Conservation (phyloP, 2,888 invertebrate species). For the Rhogogaster chlorosoma region DNA sequence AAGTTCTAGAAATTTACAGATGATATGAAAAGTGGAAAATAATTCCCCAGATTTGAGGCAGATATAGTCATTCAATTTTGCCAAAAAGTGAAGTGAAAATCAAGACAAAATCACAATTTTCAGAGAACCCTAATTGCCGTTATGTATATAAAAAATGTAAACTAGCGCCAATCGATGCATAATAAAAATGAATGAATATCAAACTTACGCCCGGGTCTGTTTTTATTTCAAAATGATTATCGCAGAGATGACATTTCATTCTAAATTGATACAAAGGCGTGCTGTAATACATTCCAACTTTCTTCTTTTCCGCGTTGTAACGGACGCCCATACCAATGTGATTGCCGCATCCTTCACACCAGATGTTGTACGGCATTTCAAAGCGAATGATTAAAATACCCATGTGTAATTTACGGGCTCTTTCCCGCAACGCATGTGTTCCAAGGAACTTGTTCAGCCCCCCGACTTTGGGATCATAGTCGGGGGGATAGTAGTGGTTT, state of each 20-base stretch:
- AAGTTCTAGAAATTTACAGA: slow-evolving; percentile 89
- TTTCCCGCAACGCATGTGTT: slow-evolving; percentile 96
- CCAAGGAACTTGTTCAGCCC: slow-evolving; percentile 96
- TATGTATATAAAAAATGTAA: background rate
- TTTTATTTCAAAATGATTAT: slow-evolving; percentile 98
- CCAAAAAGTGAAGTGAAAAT: slow-evolving; percentile 11
- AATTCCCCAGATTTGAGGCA: background rate
- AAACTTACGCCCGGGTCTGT: slow-evolving; percentile 95
- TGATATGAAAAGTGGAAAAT: slow-evolving; percentile 59
- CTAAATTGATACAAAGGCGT: slow-evolving; percentile 98
- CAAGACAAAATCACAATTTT: slow-evolving; percentile 4
- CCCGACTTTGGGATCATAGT: slow-evolving; percentile 97
- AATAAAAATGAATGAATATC: slow-evolving; percentile 34
- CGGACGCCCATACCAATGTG: slow-evolving; percentile 99
- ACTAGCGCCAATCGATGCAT: slow-evolving; percentile 14
- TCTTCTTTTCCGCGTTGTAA: slow-evolving; percentile 96
- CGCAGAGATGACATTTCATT: slow-evolving; percentile 99
- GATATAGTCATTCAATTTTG: background rate
- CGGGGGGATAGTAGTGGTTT: slow-evolving; percentile 99
- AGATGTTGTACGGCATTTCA: slow-evolving; percentile 99
- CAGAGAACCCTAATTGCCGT: slow-evolving; percentile 41
- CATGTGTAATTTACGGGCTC: slow-evolving; percentile 96
- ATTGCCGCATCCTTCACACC: slow-evolving; percentile 99
- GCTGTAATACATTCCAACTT: slow-evolving; percentile 98
- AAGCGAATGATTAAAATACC: slow-evolving; percentile 98